A percentile compares a stretch with the other conserved stretches of the same genome.
Conservation (phyloP, 2,797 vertebrate species). For the Trachurus trachurus region DNA sequence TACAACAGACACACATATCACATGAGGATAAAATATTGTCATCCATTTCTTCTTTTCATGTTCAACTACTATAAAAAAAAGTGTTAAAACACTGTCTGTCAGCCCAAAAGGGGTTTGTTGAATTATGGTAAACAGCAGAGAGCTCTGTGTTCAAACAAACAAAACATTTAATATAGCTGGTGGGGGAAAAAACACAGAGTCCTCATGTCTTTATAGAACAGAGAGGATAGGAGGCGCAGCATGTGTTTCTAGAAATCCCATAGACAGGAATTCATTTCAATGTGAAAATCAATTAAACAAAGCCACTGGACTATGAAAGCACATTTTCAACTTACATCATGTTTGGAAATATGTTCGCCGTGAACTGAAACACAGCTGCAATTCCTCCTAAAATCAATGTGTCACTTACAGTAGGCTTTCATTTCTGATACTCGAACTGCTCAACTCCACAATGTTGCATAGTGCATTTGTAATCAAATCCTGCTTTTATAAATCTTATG, state of each 20-base stretch:
- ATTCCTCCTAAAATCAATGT: constrained; percentile 45
- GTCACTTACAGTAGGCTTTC: constrained; percentile 44
- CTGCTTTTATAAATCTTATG: constrained; percentile 18
- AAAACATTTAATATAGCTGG: constrained; percentile 57
- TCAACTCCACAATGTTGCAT: constrained; percentile 22
- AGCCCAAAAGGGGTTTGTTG: constrained; percentile 48
- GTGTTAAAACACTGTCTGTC: constrained; percentile 41
- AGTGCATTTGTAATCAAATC: constrained; percentile 51
- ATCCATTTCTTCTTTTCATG: constrained; percentile 29
- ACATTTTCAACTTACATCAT: constrained; percentile 34
- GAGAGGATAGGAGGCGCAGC: constrained; percentile 5
- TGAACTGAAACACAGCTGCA: constrained; percentile 34
- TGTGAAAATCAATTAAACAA: constrained; percentile 73
- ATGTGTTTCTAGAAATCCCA: constrained; percentile 30
- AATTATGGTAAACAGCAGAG: constrained; percentile 60
- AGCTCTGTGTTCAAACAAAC: constrained; percentile 60
- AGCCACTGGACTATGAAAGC: constrained; percentile 43
- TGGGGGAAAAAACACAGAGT: constrained; percentile 41
- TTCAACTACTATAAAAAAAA: constrained; percentile 35
- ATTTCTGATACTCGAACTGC: constrained; percentile 40
- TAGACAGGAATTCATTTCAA: constrained; percentile 43
- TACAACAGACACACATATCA: constrained; percentile 24
- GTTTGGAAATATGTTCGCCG: constrained; percentile 39
- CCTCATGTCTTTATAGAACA: constrained; percentile 37
- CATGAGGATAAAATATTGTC: background rate